phyloP scores from a whole-genome alignment of 2,113 vertebrate genomes.

The Stigmatopora nigra region DNA sequence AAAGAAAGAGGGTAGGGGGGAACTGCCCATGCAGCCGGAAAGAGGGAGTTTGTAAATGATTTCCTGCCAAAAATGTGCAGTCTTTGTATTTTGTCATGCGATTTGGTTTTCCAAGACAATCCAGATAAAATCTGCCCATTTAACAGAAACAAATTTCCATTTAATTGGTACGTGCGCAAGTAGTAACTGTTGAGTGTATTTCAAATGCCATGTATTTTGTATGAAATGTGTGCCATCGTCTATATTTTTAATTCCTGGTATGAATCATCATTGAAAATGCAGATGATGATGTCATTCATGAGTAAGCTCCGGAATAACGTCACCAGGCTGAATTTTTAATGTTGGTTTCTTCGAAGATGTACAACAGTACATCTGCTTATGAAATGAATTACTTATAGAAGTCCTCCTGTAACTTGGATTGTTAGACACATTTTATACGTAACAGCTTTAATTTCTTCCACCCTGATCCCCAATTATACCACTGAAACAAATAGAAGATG shows the following conservation, averaged over 20 bases:
- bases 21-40: slow-evolving; percentile 21
- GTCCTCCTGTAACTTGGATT: no score
- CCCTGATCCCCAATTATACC: no score
- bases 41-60: slow-evolving; percentile 8
- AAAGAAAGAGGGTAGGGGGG: slow-evolving; percentile 9
- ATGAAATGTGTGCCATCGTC: no score
- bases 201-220: no score
- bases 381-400: no score
- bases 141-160: slow-evolving; percentile 40
- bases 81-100: slow-evolving; percentile 41
- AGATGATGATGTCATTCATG: slow-evolving; percentile 47
- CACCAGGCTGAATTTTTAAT: slow-evolving; percentile 9
- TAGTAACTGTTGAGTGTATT: background rate
- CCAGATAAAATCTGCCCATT: slow-evolving; percentile 51
- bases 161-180: slow-evolving; percentile 35
- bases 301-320: slow-evolving; percentile 20
- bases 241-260: background rate
- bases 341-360: background rate
- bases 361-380: no score
- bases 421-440: no score
- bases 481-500: no score
- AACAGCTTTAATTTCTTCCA: no score
- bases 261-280: slow-evolving; percentile 33
- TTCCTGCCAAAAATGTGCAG: slow-evolving; percentile 24
- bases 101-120: slow-evolving; percentile 31